Percentiles rank a stretch among this genome's conserved stretches.
These are phyloP conservation scores for Philaethria dido DNA, from an alignment of 2,888 invertebrate species.

Conservation along the genomic window DNA sequence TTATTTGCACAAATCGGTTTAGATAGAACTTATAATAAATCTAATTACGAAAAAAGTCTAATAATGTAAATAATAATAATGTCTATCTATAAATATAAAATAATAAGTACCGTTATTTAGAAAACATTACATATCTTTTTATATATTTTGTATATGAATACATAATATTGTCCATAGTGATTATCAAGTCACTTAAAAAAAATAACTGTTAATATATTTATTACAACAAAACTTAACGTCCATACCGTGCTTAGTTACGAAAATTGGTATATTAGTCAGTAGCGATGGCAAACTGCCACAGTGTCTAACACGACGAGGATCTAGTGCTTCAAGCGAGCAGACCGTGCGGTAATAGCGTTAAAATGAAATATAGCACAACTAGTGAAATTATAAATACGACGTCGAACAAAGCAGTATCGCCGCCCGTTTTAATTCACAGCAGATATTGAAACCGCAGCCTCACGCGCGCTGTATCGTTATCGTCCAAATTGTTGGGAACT, in stretches of 20 bases:
- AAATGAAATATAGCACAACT: conserved; percentile 42
- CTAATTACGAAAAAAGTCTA: no score
- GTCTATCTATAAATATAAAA: no score
- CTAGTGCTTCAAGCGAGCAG: conserved; percentile 24
- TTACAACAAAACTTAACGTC: conserved; percentile 5
- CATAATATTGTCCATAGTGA: no score
- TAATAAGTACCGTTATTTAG: no score
- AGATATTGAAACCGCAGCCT: conserved; percentile 69
- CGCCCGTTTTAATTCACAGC: conserved; percentile 66
- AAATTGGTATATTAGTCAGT: conserved; percentile 27
- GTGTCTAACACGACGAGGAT: conserved; percentile 24
- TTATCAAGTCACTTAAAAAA: no score
- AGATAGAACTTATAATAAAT: no score
- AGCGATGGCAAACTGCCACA: conserved; percentile 30
- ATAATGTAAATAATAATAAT: no score
- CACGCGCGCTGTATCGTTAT: conserved; percentile 59
- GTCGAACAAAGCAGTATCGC: conserved; percentile 50
- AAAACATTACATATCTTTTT: no score
- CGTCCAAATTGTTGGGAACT: conserved; percentile 26
- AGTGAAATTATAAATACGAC: conserved; percentile 46
- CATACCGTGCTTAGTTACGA: conserved; percentile 26
- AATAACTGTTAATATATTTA: background rate
- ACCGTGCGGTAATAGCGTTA: conserved; percentile 41
- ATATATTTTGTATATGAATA: no score
- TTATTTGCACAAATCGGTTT: no score